Percentiles rank a stretch among this genome's conserved stretches.
Conservation (phyloP, 2,888 invertebrate species). For the Pheosia tremula region DNA sequence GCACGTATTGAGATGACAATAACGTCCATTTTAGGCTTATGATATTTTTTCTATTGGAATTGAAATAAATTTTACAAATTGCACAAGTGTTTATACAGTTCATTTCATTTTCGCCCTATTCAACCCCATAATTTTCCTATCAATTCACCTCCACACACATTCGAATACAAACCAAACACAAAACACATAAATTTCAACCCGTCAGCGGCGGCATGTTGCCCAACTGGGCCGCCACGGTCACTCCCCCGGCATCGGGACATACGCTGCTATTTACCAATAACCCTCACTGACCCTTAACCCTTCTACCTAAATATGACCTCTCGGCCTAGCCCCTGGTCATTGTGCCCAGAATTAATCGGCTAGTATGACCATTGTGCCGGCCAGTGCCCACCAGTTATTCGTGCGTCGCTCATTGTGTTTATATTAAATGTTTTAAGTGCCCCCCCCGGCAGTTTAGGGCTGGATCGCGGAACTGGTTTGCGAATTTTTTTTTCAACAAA, state of each 20-base stretch:
- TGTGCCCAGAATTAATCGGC: slow-evolving; percentile 80
- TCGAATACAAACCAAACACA: slow-evolving; percentile 39
- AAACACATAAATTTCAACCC: slow-evolving; percentile 71
- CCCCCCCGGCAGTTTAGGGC: slow-evolving; percentile 55
- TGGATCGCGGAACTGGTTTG: slow-evolving; percentile 19
- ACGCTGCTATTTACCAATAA: slow-evolving; percentile 76
- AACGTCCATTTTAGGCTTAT: too few relatives aligned
- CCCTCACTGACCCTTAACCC: slow-evolving; percentile 79
- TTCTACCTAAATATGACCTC: slow-evolving; percentile 82
- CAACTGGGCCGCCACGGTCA: slow-evolving; percentile 69
- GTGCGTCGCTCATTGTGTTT: slow-evolving; percentile 66
- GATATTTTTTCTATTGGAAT: too few relatives aligned
- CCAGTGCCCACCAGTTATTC: slow-evolving; percentile 69
- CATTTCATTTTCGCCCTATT: too few relatives aligned
- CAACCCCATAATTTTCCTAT: slow-evolving; percentile 11
- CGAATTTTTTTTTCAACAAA: slow-evolving; percentile 2
- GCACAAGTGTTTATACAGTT: too few relatives aligned
- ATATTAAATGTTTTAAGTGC: slow-evolving; percentile 78
- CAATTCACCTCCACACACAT: slow-evolving; percentile 19
- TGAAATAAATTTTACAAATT: too few relatives aligned
- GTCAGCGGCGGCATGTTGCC: slow-evolving; percentile 71
- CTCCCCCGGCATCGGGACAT: slow-evolving; percentile 64
- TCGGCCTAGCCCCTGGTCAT: slow-evolving; percentile 72
- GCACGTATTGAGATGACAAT: too few relatives aligned
- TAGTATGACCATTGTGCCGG: slow-evolving; percentile 72